Conservation (phyloP, 2,888 invertebrate genomes). For the Conomelus anceps region DNA sequence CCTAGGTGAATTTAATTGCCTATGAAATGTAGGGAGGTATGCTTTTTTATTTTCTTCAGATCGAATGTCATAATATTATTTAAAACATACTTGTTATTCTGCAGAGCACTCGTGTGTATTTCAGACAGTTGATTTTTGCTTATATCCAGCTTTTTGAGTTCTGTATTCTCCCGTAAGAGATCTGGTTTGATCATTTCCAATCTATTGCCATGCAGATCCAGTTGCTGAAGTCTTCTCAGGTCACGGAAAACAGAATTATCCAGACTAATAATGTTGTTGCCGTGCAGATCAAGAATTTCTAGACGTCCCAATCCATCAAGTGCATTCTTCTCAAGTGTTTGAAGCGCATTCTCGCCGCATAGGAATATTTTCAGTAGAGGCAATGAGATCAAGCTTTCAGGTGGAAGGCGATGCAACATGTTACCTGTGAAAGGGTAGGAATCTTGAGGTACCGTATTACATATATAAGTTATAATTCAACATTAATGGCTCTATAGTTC, state of each 20-base stretch:
- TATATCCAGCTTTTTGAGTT: constrained; percentile 60
- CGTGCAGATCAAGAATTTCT: constrained; percentile 66
- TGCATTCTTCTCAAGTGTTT: constrained; percentile 57
- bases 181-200: constrained; percentile 63
- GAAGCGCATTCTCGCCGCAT: constrained; percentile 65
- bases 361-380: constrained; percentile 61
- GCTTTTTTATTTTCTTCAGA: no score
- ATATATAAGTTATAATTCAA: no score
- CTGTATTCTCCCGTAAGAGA: constrained; percentile 57
- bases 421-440: constrained; percentile 45
- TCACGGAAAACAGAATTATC: constrained; percentile 43
- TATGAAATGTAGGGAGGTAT: no score
- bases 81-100: constrained; percentile 43
- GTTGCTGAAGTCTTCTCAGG: constrained; percentile 42
- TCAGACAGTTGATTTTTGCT: constrained; percentile 67
- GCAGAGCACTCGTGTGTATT: constrained; percentile 57
- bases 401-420: constrained; percentile 60
- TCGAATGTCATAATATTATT: background rate
- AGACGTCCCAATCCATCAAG: constrained; percentile 59
- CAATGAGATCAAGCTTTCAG: constrained; percentile 57
- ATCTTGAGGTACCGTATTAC: background rate
- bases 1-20: no score
- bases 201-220: constrained; percentile 70
- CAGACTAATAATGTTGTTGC: constrained; percentile 66
- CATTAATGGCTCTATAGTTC: no score